Evolutionary conservation across 2,797 vertebrate genomes (phyloP).

Genomic region (Pangasius krempfi): DNA sequence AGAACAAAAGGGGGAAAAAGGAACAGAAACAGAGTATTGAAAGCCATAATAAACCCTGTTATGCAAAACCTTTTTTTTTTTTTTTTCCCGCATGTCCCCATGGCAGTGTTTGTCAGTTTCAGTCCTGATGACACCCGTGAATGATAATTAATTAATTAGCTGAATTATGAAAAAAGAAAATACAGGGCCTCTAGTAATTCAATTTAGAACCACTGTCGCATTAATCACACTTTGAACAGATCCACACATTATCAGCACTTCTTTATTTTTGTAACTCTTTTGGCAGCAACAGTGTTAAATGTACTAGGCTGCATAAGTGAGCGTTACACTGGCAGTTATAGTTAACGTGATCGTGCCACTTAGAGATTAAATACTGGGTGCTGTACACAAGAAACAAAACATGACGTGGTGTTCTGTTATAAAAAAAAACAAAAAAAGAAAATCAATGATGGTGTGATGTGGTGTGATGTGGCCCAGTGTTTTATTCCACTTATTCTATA

Average conservation of each 20-base stretch:
- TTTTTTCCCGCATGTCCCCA: neutral
- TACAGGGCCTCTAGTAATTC: neutral
- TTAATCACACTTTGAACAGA: neutral
- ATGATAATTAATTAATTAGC: neutral
- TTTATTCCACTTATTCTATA: neutral
- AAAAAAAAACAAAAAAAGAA: neutral
- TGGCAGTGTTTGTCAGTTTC: neutral
- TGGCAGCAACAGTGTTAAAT: no score
- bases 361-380: neutral
- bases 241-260: no score
- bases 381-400: neutral
- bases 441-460: neutral
- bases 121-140: neutral
- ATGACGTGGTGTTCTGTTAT: neutral
- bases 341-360: neutral
- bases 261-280: neutral
- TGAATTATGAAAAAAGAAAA: neutral
- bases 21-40: neutral
- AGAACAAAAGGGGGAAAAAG: neutral
- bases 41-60: no score
- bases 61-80: neutral
- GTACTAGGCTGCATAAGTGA: neutral
- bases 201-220: neutral
- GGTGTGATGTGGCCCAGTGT: neutral
- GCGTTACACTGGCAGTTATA: neutral